Conservation (phyloP, 2,888 invertebrate genomes). For the Drosophila cracens region DNA sequence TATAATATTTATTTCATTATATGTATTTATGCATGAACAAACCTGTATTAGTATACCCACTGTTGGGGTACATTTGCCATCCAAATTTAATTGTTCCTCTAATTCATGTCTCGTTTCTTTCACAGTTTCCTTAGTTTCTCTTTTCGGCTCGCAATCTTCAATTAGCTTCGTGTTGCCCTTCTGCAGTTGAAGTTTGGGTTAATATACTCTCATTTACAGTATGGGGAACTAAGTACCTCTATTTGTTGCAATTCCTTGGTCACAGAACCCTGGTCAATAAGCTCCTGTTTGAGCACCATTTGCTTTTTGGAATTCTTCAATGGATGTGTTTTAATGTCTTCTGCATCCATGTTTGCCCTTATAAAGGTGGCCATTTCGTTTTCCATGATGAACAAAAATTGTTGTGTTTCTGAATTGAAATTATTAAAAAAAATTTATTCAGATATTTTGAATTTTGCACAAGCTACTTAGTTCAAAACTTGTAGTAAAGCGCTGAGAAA, state of each 20-base stretch:
- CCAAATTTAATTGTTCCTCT: not conserved
- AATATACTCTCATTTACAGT: not conserved
- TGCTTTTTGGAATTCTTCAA: not conserved
- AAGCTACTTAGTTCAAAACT: not conserved
- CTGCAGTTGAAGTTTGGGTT: conserved; percentile 5
- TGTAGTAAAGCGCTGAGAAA: not conserved
- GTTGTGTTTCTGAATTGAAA: not conserved
- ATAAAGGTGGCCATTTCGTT: conserved; percentile 22
- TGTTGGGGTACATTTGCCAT: not conserved
- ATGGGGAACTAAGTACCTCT: conserved; percentile 32
- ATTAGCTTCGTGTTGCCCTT: conserved; percentile 13
- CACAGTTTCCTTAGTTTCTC: not conserved
- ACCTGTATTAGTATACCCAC: conserved; percentile 22
- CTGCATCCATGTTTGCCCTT: not conserved
- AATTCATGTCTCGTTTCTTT: conserved; percentile 4
- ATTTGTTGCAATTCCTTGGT: not conserved
- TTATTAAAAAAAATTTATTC: not conserved
- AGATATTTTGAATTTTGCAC: not conserved
- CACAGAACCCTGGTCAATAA: conserved; percentile 5
- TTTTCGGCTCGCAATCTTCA: conserved; percentile 6
- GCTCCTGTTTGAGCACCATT: not conserved
- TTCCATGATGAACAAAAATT: conserved; percentile 16
- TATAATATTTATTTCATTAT: too few species aligned
- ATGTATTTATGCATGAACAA: not conserved
- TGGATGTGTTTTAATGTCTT: not conserved